A percentile compares a stretch with the other conserved stretches of the same genome.
These are phyloP conservation scores for Brachionus angularis DNA, from an alignment of 1,140 invertebrate genomes.

Conservation along the genomic window DNA sequence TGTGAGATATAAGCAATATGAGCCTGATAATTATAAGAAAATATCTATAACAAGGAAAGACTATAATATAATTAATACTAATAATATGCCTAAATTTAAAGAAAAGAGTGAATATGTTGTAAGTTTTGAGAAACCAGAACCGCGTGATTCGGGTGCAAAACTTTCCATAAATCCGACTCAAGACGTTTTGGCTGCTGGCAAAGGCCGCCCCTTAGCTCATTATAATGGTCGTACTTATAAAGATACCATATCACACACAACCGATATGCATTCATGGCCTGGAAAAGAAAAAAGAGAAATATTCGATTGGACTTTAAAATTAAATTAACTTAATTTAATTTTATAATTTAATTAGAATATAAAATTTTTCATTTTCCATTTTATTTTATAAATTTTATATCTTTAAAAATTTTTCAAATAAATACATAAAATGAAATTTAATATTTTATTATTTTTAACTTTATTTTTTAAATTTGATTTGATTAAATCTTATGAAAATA, in stretches of 20 bases:
- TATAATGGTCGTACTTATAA: background rate
- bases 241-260: conserved; percentile 11
- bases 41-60: conserved; percentile 29
- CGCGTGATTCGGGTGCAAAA: background rate
- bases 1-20: background rate
- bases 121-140: background rate
- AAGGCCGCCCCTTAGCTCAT: background rate
- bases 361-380: conserved; percentile 13
- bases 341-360: background rate
- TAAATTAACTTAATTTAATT: conserved; percentile 16
- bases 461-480: too few relatives aligned
- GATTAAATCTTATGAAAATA: too few relatives aligned
- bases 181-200: background rate
- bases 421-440: too few relatives aligned
- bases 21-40: conserved; percentile 12
- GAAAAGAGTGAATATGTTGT: conserved; percentile 25
- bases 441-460: too few relatives aligned
- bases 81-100: conserved; percentile 28
- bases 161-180: conserved; percentile 16
- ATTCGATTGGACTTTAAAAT: conserved; percentile 18
- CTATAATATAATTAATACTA: background rate
- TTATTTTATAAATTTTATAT: too few relatives aligned
- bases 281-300: conserved; percentile 12
- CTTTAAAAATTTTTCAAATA: too few relatives aligned
- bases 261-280: conserved; percentile 6